phyloP scores from a whole-genome alignment of 2,797 vertebrate genomes.

The Mormyrops boulengeri region DNA sequence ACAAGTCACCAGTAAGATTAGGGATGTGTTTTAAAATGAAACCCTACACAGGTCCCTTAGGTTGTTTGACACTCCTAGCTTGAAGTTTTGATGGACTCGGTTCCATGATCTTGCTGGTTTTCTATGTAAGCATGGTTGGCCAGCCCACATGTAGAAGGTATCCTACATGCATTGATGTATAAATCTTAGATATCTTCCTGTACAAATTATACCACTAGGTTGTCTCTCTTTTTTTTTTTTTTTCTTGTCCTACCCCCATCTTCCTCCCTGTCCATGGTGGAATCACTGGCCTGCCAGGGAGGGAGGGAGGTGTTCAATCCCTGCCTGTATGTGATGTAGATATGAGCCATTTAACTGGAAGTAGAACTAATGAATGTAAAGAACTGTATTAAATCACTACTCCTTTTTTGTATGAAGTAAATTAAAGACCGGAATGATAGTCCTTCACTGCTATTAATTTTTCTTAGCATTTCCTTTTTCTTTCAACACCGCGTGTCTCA shows the following conservation, averaged over 20 bases:
- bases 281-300: not conserved
- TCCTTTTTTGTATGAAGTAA: conserved; percentile 43
- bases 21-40: not conserved
- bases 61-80: not conserved
- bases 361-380: conserved; percentile 65
- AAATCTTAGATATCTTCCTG: not conserved
- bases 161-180: conserved; percentile 7
- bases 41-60: not conserved
- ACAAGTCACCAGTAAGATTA: not conserved
- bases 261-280: not conserved
- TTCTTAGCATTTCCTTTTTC: not conserved
- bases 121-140: not conserved
- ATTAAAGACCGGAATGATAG: conserved; percentile 43
- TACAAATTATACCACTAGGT: not conserved
- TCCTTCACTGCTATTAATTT: not conserved
- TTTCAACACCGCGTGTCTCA: not conserved
- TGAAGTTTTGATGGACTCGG: not conserved
- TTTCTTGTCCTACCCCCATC: not conserved
- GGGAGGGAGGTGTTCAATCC: conserved; percentile 27
- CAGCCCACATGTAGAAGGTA: not conserved
- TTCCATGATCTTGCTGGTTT: not conserved
- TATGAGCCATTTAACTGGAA: conserved; percentile 43
- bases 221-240: not conserved
- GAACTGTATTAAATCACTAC: conserved; percentile 46
- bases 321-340: conserved; percentile 30